phyloP scores from a whole-genome alignment of 2,888 invertebrate species.

The Apodemia mormo region DNA sequence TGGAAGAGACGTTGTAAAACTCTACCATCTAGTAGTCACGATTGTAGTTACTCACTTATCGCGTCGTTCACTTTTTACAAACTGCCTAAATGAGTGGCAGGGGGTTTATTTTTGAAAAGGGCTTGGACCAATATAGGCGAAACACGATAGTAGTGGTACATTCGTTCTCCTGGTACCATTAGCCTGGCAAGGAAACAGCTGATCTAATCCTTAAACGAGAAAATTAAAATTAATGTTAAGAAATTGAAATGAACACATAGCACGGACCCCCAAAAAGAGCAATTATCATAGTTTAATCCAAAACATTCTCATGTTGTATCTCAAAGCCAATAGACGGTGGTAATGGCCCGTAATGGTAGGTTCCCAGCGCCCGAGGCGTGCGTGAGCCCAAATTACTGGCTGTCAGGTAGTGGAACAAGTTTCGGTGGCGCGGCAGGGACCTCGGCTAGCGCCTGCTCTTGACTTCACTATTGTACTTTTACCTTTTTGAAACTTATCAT shows the following conservation, averaged over 20 bases:
- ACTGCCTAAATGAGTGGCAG: no score
- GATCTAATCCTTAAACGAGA: no score
- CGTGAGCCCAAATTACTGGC: conserved; percentile 8
- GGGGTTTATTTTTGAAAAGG: no score
- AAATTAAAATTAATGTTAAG: no score
- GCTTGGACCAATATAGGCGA: no score
- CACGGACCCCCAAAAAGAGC: background rate
- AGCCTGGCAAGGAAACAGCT: no score
- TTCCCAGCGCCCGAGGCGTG: conserved; percentile 8
- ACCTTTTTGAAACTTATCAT: background rate
- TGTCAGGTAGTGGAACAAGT: conserved; percentile 11
- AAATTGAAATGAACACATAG: background rate
- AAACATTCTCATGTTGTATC: conserved; percentile 11
- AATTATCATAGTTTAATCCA: conserved; percentile 11
- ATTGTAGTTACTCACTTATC: no score
- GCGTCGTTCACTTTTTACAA: no score
- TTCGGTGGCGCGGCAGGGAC: background rate
- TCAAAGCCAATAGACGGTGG: background rate
- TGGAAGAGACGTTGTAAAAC: no score
- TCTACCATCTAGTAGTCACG: no score
- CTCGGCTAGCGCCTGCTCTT: background rate
- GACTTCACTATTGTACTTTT: background rate
- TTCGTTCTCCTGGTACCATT: no score
- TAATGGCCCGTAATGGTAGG: conserved; percentile 2
- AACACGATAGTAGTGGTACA: no score